Evolutionary conservation across 1,140 invertebrate genomes (phyloP).

Genomic region (Paraescarpia echinospica): DNA sequence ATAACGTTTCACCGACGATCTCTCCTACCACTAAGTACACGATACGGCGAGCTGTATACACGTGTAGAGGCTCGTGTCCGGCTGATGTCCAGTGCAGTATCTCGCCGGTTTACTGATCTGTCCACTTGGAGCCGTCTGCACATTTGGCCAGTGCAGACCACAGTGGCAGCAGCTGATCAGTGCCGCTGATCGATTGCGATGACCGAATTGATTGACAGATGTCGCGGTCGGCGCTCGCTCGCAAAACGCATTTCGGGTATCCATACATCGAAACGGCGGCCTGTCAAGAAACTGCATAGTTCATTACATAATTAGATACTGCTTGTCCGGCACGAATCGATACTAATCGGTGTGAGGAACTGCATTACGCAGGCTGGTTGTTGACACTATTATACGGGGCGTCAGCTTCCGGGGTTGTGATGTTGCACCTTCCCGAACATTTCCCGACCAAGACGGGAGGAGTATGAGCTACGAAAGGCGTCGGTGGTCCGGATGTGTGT

Average conservation of each 20-base stretch:
- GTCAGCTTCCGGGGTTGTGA: background rate
- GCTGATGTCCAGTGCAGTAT: background rate
- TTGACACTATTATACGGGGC: background rate
- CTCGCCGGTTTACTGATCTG: background rate
- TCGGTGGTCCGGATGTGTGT: background rate
- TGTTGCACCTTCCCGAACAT: background rate
- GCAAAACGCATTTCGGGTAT: background rate
- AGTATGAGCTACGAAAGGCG: no score
- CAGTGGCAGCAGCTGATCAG: background rate
- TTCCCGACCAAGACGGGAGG: background rate
- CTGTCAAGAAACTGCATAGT: background rate
- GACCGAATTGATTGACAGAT: background rate
- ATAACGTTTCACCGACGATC: no score
- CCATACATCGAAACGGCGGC: background rate
- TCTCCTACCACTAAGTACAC: background rate
- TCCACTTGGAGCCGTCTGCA: background rate
- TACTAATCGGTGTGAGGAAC: background rate
- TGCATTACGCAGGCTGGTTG: background rate
- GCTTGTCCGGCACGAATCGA: background rate
- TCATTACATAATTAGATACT: background rate
- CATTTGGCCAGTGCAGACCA: background rate
- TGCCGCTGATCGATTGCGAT: background rate
- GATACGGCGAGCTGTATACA: background rate
- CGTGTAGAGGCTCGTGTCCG: background rate
- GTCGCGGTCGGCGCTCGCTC: no score